Evolutionary conservation across 2,113 vertebrate species (phyloP).

Genomic region (Oreocharis arfaki): DNA sequence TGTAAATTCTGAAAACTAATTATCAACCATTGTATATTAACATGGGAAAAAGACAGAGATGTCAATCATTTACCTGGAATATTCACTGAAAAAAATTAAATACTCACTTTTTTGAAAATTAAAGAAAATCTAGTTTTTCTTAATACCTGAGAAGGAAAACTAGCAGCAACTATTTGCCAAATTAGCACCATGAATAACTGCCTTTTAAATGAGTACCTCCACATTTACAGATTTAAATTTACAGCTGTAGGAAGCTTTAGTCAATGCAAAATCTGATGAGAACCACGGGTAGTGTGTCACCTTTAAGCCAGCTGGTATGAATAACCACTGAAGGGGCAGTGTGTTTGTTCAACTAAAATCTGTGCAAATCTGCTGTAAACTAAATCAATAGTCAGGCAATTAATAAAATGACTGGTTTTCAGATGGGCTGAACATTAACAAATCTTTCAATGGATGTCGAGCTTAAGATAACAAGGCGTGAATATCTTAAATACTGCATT

Average conservation of each 20-base stretch:
- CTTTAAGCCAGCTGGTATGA: not conserved
- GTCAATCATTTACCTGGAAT: not conserved
- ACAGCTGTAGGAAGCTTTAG: not conserved
- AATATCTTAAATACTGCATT: not conserved
- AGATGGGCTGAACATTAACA: not conserved
- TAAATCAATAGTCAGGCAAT: not conserved
- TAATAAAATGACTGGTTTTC: not conserved
- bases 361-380: not conserved
- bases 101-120: not conserved
- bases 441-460: not conserved
- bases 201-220: not conserved
- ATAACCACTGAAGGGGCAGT: accelerated
- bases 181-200: not conserved
- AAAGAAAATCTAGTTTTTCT: not conserved
- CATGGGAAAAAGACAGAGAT: not conserved
- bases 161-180: not conserved
- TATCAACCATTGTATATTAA: not conserved
- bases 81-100: not conserved
- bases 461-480: not conserved
- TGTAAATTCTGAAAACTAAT: not conserved
- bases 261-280: not conserved
- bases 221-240: not conserved
- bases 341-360: not conserved
- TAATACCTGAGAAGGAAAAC: not conserved
- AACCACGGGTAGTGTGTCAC: accelerated